phyloP scores from a whole-genome alignment of 2,797 vertebrate species.

The Aselliscus stoliczkanus region DNA sequence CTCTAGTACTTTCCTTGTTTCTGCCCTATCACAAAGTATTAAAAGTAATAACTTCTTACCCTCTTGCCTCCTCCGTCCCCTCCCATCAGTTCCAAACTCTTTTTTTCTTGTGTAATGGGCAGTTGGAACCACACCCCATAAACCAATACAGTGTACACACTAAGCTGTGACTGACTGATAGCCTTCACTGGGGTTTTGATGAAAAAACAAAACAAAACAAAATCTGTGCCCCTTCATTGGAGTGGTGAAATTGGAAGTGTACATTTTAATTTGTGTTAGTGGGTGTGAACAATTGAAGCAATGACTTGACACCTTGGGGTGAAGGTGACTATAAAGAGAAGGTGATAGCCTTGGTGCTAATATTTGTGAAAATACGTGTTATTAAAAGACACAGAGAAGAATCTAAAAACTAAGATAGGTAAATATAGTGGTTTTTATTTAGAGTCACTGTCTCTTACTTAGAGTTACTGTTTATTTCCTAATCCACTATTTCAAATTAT shows the following conservation, averaged over 20 bases:
- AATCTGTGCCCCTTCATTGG: background rate
- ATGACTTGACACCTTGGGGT: background rate
- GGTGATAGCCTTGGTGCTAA: background rate
- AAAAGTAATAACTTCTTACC: background rate
- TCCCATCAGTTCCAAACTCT: background rate
- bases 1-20: background rate
- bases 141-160: background rate
- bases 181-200: background rate
- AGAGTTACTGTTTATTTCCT: background rate
- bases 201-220: background rate
- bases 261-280: background rate
- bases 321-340: background rate
- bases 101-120: background rate
- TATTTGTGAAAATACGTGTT: background rate
- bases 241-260: background rate
- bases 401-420: background rate
- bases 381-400: background rate
- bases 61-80: background rate
- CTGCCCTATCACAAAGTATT: background rate
- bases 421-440: background rate
- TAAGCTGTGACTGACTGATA: background rate
- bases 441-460: background rate
- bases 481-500: background rate
- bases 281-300: background rate
- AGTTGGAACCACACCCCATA: background rate